Percentiles rank a stretch among this genome's conserved stretches.
phyloP scores from a whole-genome alignment of 1,140 invertebrate genomes.

The Heliconius hewitsoni region DNA sequence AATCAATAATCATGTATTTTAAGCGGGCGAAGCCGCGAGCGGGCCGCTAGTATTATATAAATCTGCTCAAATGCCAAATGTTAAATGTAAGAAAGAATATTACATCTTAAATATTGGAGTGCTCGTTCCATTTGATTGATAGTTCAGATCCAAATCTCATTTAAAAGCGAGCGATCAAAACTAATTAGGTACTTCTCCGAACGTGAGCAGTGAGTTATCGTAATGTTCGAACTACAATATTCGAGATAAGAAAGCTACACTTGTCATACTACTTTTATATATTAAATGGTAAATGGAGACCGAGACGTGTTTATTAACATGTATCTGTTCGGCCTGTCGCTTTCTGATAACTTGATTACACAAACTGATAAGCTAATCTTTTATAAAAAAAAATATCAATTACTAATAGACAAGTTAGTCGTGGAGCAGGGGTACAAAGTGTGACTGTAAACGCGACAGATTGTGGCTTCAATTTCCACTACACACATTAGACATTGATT shows the following conservation, averaged over 20 bases:
- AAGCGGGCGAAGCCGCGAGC: no score
- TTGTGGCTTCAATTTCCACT: no score
- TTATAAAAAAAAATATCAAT: not conserved
- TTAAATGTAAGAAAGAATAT: constrained; percentile 17
- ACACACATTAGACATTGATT: no score
- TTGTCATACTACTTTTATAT: constrained; percentile 46
- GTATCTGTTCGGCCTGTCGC: constrained; percentile 38
- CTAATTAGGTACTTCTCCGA: constrained; percentile 35
- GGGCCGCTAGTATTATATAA: not conserved
- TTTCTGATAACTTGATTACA: constrained; percentile 52
- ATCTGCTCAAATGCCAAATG: constrained; percentile 11
- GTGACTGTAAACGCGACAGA: no score
- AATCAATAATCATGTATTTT: no score
- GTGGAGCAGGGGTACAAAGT: no score
- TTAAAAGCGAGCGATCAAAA: constrained; percentile 37
- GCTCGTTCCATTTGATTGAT: constrained; percentile 34
- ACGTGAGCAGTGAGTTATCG: constrained; percentile 27
- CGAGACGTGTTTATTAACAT: constrained; percentile 54
- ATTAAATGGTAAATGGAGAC: constrained; percentile 47
- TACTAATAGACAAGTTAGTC: not conserved
- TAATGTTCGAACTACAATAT: constrained; percentile 30
- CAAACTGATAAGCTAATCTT: not conserved
- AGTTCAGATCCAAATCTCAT: constrained; percentile 30
- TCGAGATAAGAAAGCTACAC: constrained; percentile 41
- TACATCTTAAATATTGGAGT: constrained; percentile 19